These are phyloP conservation scores for Eulemur mongoz DNA, from an alignment of 2,797 vertebrate species.

Conservation along the genomic window DNA sequence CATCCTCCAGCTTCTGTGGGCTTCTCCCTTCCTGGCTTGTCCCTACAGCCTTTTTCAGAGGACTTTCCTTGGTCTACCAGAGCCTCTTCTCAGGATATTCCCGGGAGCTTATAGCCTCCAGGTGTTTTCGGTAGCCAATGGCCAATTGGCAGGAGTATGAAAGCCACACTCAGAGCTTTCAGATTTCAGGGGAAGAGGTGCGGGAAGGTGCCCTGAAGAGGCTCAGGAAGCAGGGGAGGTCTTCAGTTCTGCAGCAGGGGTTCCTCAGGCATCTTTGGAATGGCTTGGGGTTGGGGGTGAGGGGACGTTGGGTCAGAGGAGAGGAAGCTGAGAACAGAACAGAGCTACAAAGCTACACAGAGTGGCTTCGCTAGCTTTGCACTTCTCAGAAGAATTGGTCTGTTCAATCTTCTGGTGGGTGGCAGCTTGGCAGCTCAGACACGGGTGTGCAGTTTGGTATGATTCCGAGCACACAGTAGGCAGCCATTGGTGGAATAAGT, in stretches of 20 bases:
- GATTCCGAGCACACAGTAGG: background rate
- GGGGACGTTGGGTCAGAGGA: background rate
- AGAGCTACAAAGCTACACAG: background rate
- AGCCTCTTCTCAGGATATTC: background rate
- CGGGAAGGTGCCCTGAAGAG: background rate
- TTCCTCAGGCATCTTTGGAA: background rate
- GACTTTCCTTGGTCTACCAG: background rate
- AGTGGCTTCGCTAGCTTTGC: background rate
- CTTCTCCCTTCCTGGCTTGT: too few species aligned
- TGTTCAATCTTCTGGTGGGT: background rate
- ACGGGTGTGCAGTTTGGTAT: background rate
- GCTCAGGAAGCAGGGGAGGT: background rate
- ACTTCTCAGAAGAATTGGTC: background rate
- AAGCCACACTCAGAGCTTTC: background rate
- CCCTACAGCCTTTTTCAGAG: background rate
- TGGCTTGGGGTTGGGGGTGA: background rate
- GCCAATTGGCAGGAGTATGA: background rate
- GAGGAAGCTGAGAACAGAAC: background rate
- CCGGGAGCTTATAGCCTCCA: background rate
- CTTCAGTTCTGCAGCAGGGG: background rate
- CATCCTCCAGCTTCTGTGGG: fast-evolving
- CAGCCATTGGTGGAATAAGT: background rate
- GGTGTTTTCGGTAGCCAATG: background rate
- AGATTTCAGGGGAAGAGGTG: background rate
- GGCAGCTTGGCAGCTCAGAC: background rate